Base-by-base conservation (phyloP, 2,888 invertebrate genomes). In the Hirtodrosophila trivittata region DNA sequence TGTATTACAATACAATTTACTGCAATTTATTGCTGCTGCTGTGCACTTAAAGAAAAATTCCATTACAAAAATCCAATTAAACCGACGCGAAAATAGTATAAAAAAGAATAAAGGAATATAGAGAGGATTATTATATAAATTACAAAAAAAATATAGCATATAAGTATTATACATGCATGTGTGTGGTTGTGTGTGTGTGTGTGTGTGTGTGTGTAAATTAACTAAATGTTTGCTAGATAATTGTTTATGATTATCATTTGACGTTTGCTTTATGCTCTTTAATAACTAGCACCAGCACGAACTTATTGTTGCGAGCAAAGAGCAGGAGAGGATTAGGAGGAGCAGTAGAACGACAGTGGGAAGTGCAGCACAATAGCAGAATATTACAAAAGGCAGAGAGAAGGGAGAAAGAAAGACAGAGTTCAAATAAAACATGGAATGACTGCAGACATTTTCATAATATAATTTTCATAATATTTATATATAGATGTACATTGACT, bases 61-160 rank as follows among this genome's bases (percentile, higher is more conserved):
- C 62, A 63, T 77, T 77, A 65, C 59, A 67, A 67, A 65, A 35
- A 8, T 72, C 78, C 75, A 75, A 60, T 60, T 63, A 12, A 71
- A 71, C 71, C 78, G 39, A 66, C 35, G 47, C 52, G 55, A 25
- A 56, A 51, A 63, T 56, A 25, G 37, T 46, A 58, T 10, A 64
- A 42, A 54, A 38, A 54, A 26, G 35, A 42, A 52, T 51, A 68
- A 39, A 45, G 2, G 14, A 12, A 28, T 9, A 30, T 16, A 32
- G 12, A 28, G 12, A 16, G 28, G n/a, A 42, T 47, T 38, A 41
- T 32, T 47, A 69, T 47, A 46, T 66, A 50, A 54, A 46, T 56
- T 71, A 63, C 66, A 72, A 66, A 67, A 63, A 58, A 63, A 18
- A 35, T 45, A 67, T 41, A 54, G 52, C 57, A 63, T 55, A 55